A percentile compares a stretch with the other conserved stretches of the same genome.
phyloP scores from a whole-genome alignment of 2,888 invertebrate genomes.

The Callosobruchus maculatus region DNA sequence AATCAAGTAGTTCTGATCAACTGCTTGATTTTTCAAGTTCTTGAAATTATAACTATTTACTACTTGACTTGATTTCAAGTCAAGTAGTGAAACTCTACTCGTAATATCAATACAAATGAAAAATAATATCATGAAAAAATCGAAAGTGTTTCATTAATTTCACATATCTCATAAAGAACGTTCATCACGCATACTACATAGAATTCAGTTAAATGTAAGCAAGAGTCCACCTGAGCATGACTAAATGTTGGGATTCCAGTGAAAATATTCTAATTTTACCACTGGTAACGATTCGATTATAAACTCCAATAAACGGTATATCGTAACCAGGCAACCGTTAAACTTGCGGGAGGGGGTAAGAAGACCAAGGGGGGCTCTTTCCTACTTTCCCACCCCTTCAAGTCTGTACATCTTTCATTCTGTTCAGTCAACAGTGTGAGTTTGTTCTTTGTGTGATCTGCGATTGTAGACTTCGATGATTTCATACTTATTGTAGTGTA shows the following conservation, averaged over 20 bases:
- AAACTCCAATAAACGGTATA: conserved; percentile 9
- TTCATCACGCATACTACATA: not conserved
- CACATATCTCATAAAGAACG: not conserved
- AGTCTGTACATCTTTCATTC: not conserved
- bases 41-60: too few species aligned
- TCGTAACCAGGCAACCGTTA: conserved; percentile 19
- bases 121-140: not conserved
- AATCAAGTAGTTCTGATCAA: too few species aligned
- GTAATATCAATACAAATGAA: not conserved
- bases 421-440: not conserved
- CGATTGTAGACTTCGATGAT: not conserved
- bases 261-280: conserved; percentile 20
- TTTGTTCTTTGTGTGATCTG: not conserved
- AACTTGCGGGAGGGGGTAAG: conserved; percentile 15
- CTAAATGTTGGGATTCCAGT: conserved; percentile 3
- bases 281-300: conserved; percentile 10
- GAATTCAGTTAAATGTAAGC: not conserved
- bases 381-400: not conserved
- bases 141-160: not conserved
- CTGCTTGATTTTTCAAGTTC: too few species aligned
- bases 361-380: conserved; percentile 1
- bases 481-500: not conserved
- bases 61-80: too few species aligned
- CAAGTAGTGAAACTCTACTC: not conserved
- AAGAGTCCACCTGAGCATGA: not conserved